Percentiles rank a stretch among this genome's conserved stretches.
Conservation (phyloP, 2,113 vertebrate genomes). For the Microcebus griseorufus region DNA sequence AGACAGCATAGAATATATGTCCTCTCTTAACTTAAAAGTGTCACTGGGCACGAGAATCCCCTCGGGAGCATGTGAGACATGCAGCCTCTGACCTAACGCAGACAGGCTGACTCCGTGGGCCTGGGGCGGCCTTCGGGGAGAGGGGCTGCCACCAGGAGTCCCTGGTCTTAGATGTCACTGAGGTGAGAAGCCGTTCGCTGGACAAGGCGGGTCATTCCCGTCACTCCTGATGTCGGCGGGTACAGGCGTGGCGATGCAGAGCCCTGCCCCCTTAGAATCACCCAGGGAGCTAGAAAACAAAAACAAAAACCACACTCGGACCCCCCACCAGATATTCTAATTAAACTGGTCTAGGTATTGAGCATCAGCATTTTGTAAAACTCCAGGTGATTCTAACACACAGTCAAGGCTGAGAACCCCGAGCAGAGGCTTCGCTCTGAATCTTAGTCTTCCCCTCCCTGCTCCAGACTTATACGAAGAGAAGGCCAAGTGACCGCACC, state of each 20-base stretch:
- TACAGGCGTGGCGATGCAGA: fast-evolving
- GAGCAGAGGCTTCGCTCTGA: not conserved
- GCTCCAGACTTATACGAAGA: not conserved
- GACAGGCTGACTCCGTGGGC: not conserved
- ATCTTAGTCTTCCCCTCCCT: not conserved
- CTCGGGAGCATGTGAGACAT: not conserved
- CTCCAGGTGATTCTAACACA: not conserved
- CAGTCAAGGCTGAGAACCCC: not conserved
- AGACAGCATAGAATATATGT: not conserved
- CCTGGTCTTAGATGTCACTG: not conserved
- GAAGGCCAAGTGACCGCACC: not conserved
- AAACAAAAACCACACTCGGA: not conserved
- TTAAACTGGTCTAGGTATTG: not conserved
- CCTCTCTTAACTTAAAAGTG: not conserved
- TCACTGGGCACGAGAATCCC: not conserved
- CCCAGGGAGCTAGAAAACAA: not conserved
- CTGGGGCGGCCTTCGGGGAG: not conserved
- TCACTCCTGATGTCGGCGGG: not conserved
- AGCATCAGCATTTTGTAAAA: not conserved
- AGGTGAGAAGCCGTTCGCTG: not conserved
- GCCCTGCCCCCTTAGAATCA: not conserved
- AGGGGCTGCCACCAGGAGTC: not conserved
- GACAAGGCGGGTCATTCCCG: not conserved
- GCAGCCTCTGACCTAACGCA: not conserved
- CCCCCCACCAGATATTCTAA: not conserved